Base-by-base conservation (phyloP, 2,797 vertebrate species). In the Iguana delicatissima region DNA sequence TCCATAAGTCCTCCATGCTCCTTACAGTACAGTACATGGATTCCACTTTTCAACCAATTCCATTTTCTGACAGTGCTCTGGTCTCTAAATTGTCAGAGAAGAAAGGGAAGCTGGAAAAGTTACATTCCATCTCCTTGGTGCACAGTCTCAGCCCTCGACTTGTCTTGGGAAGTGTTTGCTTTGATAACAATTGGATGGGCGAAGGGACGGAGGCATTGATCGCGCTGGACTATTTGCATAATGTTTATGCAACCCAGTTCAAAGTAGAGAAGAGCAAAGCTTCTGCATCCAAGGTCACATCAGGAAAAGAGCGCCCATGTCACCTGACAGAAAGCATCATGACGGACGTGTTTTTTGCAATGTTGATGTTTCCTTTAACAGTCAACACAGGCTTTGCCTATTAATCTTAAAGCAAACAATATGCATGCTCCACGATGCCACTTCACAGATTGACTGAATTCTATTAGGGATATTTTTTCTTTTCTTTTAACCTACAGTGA, bases 361-460 rank as follows among this genome's bases (percentile, higher is more conserved):
- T 94, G 87, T 93, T 96, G 93, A 91, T 92, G 91, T 95, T 95
- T 95, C 94, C 93, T 95, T 92, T 95, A 93, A 85, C 92, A 95
- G 94, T 95, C 85, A 96, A 96, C 94, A 94, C 89, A 29, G 92
- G 92, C 64, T 89, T 95, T 92, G 94, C 95, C 95, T 96, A 95
- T 96, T 96, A 95, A 96, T 96, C 96, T 95, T 86, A 93, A 67
- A 9, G 93, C 94, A 96, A 96, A 96, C 95, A 95, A 84, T 95
- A 2, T 73, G 94, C 94, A 92, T 0, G 76, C 84, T 55, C 89
- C 89, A 89, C 5, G 89, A 93, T 94, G 94, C 93, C 91, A 95
- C 46, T 57, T 59, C 35, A 46, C 52, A 67, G 81, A 79, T 84
- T 29, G 59, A 87, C 89, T 77, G 24, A 88, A 77, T 84, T 87